These are phyloP conservation scores for Drosophila azteca DNA, from an alignment of 1,140 invertebrate genomes.

Conservation along the genomic window DNA sequence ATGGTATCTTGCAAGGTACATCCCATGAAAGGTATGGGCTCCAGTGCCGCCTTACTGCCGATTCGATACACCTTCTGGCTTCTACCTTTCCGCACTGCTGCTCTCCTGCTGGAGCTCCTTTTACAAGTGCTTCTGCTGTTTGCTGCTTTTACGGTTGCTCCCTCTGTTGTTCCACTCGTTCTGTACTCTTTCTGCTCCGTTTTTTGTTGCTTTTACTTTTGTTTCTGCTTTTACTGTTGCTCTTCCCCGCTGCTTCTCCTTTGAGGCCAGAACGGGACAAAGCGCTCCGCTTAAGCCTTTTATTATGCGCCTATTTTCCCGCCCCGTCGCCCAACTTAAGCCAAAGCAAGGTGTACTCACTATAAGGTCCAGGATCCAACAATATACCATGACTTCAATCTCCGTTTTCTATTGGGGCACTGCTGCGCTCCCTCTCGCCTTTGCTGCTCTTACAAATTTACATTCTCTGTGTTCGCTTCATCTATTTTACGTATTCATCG, in stretches of 20 bases:
- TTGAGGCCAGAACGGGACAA: slow-evolving; percentile 13
- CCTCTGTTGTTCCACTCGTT: not conserved
- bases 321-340: slow-evolving; percentile 31
- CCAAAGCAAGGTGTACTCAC: not conserved
- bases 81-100: no score
- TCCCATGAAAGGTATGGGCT: no score
- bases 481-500: slow-evolving; percentile 78
- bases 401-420: not conserved
- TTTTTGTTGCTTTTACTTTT: slow-evolving; percentile 12
- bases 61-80: no score
- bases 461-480: slow-evolving; percentile 62
- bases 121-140: not conserved
- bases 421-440: not conserved
- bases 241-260: slow-evolving; percentile 14
- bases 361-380: no score
- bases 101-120: no score
- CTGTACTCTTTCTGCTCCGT: not conserved
- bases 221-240: slow-evolving; percentile 9
- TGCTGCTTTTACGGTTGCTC: not conserved
- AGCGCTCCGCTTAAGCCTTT: slow-evolving; percentile 39
- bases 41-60: no score
- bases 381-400: no score
- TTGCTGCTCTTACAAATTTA: slow-evolving; percentile 37
- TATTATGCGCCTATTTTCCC: slow-evolving; percentile 28
- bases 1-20: no score